Percentiles rank a stretch among this genome's conserved stretches.
phyloP scores from a whole-genome alignment of 2,888 invertebrate genomes.

The Caenorhabditis sinica region DNA sequence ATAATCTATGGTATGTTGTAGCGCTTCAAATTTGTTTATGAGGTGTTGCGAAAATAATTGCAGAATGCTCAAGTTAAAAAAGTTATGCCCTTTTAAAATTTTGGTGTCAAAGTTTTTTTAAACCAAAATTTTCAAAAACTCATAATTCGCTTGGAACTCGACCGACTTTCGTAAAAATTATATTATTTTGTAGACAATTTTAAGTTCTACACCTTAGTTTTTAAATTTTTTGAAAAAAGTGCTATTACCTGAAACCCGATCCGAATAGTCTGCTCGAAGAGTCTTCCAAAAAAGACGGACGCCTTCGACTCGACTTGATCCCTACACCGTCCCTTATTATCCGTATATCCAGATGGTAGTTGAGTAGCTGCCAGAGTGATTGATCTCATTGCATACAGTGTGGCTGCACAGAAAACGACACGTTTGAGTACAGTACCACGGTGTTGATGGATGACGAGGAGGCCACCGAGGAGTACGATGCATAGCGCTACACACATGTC shows the following conservation, averaged over 20 bases:
- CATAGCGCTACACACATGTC: slow-evolving; percentile 59
- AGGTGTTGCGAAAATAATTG: no score
- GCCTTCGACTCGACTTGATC: slow-evolving; percentile 68
- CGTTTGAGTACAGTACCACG: slow-evolving; percentile 69
- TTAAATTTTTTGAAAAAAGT: not conserved
- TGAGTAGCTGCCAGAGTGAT: slow-evolving; percentile 74
- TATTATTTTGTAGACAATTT: not conserved
- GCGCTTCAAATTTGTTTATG: no score
- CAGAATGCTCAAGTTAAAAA: no score
- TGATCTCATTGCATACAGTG: slow-evolving; percentile 74
- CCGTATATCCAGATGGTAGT: slow-evolving; percentile 78
- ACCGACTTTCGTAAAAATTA: not conserved
- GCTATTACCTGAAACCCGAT: slow-evolving; percentile 80
- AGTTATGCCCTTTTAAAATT: no score
- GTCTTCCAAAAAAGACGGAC: slow-evolving; percentile 71
- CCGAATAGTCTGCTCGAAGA: slow-evolving; percentile 80
- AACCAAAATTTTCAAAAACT: no score
- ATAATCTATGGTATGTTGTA: no score
- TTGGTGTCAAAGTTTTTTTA: no score
- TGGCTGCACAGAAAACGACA: slow-evolving; percentile 71
- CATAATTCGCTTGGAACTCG: not conserved
- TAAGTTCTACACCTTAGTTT: not conserved
- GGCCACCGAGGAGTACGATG: slow-evolving; percentile 57
- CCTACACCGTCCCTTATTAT: slow-evolving; percentile 77
- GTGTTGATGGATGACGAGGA: slow-evolving; percentile 65